A percentile compares a stretch with the other conserved stretches of the same genome.
These are phyloP conservation scores for Eulemur coronatus DNA, from an alignment of 2,797 vertebrate species.

Conservation along the genomic window DNA sequence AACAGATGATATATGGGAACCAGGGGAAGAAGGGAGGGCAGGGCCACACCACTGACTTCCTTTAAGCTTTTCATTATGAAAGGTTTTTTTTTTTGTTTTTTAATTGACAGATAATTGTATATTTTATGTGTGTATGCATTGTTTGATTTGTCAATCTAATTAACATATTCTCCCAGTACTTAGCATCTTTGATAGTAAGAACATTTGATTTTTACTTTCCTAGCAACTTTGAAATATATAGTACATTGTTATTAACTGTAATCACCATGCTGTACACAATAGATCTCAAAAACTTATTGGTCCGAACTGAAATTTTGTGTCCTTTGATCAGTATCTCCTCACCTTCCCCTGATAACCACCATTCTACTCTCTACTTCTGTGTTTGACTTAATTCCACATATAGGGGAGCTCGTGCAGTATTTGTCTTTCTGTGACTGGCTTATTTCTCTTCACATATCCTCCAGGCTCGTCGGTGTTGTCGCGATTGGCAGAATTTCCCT, in stretches of 20 bases:
- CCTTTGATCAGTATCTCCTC: not conserved
- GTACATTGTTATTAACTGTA: not conserved
- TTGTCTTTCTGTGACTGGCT: not conserved
- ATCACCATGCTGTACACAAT: not conserved
- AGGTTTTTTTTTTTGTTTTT: not conserved
- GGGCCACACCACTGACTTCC: not conserved
- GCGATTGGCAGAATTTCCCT: not conserved
- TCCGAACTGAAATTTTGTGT: not conserved
- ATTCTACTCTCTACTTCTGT: not conserved
- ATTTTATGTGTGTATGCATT: not conserved
- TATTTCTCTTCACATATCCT: not conserved
- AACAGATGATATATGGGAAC: accelerated
- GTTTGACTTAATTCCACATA: not conserved
- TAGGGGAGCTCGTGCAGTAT: not conserved
- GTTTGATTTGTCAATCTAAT: not conserved
- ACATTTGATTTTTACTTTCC: not conserved
- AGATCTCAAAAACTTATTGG: not conserved
- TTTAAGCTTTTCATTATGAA: not conserved
- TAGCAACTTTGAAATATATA: not conserved
- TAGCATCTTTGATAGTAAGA: not conserved
- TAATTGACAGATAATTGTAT: not conserved
- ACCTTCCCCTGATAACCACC: not conserved
- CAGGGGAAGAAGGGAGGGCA: accelerated
- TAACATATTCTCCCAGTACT: not conserved
- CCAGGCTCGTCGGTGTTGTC: not conserved